These are phyloP conservation scores for Fregata magnificens DNA, from an alignment of 2,113 vertebrate species.

Conservation along the genomic window DNA sequence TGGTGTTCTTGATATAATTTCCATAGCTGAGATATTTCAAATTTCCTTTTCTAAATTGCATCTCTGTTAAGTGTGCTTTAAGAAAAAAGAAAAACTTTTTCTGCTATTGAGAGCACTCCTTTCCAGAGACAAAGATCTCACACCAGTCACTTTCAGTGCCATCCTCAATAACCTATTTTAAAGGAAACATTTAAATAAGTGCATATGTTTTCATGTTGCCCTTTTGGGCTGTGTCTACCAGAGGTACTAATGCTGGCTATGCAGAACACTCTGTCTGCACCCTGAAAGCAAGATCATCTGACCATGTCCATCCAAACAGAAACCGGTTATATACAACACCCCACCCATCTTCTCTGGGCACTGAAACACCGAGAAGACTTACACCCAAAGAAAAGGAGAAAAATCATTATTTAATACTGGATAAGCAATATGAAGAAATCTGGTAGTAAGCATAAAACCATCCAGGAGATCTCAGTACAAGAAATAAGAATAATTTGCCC, in stretches of 20 bases:
- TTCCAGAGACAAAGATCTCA: neutral
- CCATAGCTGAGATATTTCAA: neutral
- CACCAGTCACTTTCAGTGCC: neutral
- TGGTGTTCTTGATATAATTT: neutral
- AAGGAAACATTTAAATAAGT: neutral
- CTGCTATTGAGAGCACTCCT: neutral
- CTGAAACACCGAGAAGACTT: neutral
- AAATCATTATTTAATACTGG: neutral
- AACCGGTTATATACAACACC: rapidly evolving
- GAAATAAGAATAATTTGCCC: neutral
- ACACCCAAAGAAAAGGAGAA: neutral
- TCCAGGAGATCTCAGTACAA: neutral
- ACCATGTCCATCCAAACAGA: neutral
- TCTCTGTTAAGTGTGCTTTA: neutral
- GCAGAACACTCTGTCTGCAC: neutral
- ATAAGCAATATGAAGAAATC: neutral
- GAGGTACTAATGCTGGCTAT: neutral
- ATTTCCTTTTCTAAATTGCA: neutral
- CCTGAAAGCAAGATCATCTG: neutral
- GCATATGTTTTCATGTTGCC: neutral
- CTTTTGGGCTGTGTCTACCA: neutral
- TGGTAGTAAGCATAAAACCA: neutral
- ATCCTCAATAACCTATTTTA: neutral
- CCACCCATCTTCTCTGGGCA: neutral
- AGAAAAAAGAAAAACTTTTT: neutral